Evolutionary conservation across 2,113 vertebrate species (phyloP), one percentile per base, ranked within the genome.

Genomic region (Piprites chloris): DNA sequence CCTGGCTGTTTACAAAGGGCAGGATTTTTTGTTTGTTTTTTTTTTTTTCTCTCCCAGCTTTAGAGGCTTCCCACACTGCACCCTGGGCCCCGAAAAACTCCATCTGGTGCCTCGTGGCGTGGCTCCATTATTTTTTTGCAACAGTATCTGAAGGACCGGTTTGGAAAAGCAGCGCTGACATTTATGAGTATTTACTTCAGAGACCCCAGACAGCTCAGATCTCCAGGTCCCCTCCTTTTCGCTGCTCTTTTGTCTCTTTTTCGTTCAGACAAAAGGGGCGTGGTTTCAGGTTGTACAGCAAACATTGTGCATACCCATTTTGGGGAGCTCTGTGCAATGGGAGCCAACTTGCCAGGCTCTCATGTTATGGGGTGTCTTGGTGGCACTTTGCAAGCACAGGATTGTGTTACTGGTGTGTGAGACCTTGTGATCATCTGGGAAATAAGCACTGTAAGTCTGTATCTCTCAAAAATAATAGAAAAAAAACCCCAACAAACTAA

Each of bases 271-370:
- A 88, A 59, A 95, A 89, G 1, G 37, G 42, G 68, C 42, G 81
- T 65, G 44, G 41, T 71, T 92, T 85, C 73, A 82, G 23, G 50
- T 96, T 95, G 94, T 91, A 66, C n/a, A 81, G 62, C 55, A 56
- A 63, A 63, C 62, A 11, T 61, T 84, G 72, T 80, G 33, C 6
- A 6, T 88, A 73, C 63, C 61, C 11, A 8, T 19, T 2, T 87
- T 68, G 55, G 80, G 78, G 61, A 87, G 62, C 33, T n/a, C 56
- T 52, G 32, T 37, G 46, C 78, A 16, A 2, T 74, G 90, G 55
- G 75, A 75, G 26, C 30, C 37, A 74, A 7, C 37, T 85, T 87
- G 69, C 83, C 93, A 92, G 55, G 37, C 26, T 85, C 73, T 26
- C 0, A 1, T 23, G 32, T 93, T 79, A 46, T 59, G 81, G 55